phyloP scores from a whole-genome alignment of 2,113 vertebrate genomes.

The Rhynchomys soricoides region DNA sequence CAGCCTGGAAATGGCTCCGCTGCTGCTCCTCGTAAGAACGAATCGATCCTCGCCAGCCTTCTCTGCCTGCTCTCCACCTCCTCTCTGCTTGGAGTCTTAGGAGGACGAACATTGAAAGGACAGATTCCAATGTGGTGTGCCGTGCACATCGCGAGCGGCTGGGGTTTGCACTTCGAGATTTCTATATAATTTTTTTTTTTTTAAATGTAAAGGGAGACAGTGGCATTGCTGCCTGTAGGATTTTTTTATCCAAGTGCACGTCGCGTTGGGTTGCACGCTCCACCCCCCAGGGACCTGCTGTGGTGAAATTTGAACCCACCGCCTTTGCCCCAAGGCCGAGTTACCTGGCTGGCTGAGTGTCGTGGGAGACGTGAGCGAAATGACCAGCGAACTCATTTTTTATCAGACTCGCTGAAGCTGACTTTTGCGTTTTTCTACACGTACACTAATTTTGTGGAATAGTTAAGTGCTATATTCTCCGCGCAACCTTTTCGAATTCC shows the following conservation, averaged over 20 bases:
- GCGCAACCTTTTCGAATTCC: constrained; percentile 66
- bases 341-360: constrained; percentile 54
- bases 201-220: constrained; percentile 62
- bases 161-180: constrained; percentile 65
- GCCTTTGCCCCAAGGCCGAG: constrained; percentile 73
- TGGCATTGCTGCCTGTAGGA: constrained; percentile 66
- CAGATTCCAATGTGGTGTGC: constrained; percentile 76
- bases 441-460: constrained; percentile 71
- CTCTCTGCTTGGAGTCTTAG: constrained; percentile 64
- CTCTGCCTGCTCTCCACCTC: constrained; percentile 69
- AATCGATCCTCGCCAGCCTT: constrained; percentile 70
- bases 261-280: constrained; percentile 74
- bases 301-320: constrained; percentile 77
- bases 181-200: background rate
- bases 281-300: constrained; percentile 72
- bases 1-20: constrained; percentile 80
- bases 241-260: constrained; percentile 75
- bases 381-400: constrained; percentile 65
- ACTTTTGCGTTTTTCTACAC: constrained; percentile 38
- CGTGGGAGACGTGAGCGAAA: constrained; percentile 62
- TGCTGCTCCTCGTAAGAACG: constrained; percentile 69
- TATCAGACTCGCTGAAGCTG: constrained; percentile 69
- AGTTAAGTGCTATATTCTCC: constrained; percentile 69
- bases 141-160: constrained; percentile 70
- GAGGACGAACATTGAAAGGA: constrained; percentile 60